Evolutionary conservation across 1,140 invertebrate genomes (phyloP).

Genomic region (Musca domestica): DNA sequence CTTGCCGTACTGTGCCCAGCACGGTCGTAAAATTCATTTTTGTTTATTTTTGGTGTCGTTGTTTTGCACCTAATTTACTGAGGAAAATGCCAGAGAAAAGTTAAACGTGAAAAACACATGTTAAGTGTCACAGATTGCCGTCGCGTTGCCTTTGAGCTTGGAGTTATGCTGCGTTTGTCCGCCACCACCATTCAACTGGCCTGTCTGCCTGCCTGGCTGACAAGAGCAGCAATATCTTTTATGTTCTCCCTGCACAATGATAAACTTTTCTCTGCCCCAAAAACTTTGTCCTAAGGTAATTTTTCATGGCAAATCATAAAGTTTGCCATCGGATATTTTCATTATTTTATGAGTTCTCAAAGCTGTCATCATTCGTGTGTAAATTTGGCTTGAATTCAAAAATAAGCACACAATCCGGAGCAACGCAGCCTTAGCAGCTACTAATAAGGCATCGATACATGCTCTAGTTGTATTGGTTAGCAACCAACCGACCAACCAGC

Average conservation of each 20-base stretch:
- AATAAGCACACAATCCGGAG: too few species aligned
- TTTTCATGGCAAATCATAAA: slow-evolving; percentile 8
- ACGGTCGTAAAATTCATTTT: neutral
- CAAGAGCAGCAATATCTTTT: neutral
- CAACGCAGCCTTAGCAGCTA: too few species aligned
- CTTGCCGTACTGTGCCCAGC: neutral
- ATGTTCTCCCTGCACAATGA: neutral
- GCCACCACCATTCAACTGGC: too few species aligned
- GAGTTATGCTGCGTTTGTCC: neutral
- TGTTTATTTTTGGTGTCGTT: slow-evolving; percentile 6
- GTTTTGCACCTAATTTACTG: slow-evolving; percentile 13
- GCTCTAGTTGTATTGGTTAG: too few species aligned
- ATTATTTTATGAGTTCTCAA: slow-evolving; percentile 7
- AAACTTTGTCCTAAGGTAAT: slow-evolving; percentile 11
- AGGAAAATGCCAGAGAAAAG: neutral
- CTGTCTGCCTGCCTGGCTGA: too few species aligned
- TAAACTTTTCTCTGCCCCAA: slow-evolving; percentile 12
- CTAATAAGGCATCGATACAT: too few species aligned
- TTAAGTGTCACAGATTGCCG: slow-evolving; percentile 20
- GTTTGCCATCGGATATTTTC: slow-evolving; percentile 7
- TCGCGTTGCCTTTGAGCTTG: neutral
- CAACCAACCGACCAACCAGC: too few species aligned
- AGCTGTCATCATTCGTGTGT: neutral
- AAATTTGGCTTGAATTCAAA: slow-evolving; percentile 17
- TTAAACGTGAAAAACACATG: slow-evolving; percentile 19